Evolutionary conservation across 2,888 invertebrate genomes (phyloP), one percentile per base, ranked within the genome.

Genomic region (Orthonevra nobilis): DNA sequence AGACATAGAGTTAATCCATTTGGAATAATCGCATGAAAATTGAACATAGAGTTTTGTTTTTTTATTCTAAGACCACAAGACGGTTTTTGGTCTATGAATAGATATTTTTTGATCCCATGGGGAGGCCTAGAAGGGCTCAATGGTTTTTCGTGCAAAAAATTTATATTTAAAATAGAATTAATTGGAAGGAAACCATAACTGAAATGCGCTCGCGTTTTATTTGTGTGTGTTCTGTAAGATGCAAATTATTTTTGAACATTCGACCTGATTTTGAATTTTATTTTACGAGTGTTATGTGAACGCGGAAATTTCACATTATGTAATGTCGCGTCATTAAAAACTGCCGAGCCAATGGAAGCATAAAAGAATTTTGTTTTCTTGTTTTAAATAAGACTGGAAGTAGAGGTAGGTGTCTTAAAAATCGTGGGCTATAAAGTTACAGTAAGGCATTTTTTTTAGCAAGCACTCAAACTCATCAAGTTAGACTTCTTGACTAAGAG

Each of bases 211-310:
- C 20, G 15, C 3, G 3, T 12, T 12, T 6, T 23, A 23, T 64
- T 19, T 6, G 23, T 46, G n/a, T 26, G 7, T 10, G 12, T 10
- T 19, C 34, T 30, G 19, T 5, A 34, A 28, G 52, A 32, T 36
- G 50, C 2, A 50, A 17, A 48, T 26, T 72, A 61, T 73, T 68
- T 73, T 63, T 58, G 73, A 54, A 61, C 61, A 66, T 15, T 54
- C 54, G 73, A 73, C 79, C 79, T 61, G 68, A 56, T 68, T 79
- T 61, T n/a, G 10, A 48, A 6, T 58, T 52, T 46, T 48, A 44
- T 38, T 99, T 94, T 94, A n/a, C 86, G 1, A 85, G 87, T 48
- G 42, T 60, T 50, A 17, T 60, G 15, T 44, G 23, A 7, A 48
- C 36, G 20, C 30, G 17, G 52, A 54, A 12, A 17, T 26, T 32